phyloP scores from a whole-genome alignment of 2,888 invertebrate genomes.

The Caenorhabditis zanzibari region DNA sequence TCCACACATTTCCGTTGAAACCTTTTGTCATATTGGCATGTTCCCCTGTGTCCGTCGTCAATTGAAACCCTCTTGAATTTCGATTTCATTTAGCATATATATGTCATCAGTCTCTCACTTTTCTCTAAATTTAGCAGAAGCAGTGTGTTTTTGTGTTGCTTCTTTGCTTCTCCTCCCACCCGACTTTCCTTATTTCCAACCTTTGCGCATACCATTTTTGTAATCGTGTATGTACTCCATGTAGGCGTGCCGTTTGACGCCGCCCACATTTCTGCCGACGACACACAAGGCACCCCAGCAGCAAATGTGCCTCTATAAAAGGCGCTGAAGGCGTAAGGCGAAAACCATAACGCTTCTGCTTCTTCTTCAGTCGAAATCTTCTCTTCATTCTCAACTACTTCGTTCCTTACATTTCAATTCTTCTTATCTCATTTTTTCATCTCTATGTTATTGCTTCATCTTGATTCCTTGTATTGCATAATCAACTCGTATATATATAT shows the following conservation, averaged over 20 bases:
- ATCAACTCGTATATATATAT: constrained; percentile 42
- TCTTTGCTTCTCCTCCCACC: constrained; percentile 11
- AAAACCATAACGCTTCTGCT: constrained; percentile 57
- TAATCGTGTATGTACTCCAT: constrained; percentile 63
- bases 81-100: constrained; percentile 53
- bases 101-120: constrained; percentile 39
- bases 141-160: constrained; percentile 31
- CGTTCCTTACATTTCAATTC: constrained; percentile 39
- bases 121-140: constrained; percentile 32
- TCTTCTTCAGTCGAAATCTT: constrained; percentile 11
- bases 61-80: constrained; percentile 62
- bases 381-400: constrained; percentile 16
- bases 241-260: constrained; percentile 63
- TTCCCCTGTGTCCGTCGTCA: constrained; percentile 49
- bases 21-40: constrained; percentile 26
- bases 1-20: constrained; percentile 29
- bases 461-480: constrained; percentile 41
- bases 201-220: constrained; percentile 54
- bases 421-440: constrained; percentile 5
- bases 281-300: constrained; percentile 36
- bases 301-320: constrained; percentile 62
- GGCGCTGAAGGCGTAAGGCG: constrained; percentile 55
- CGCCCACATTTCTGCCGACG: constrained; percentile 52
- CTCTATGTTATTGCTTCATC: constrained; percentile 46
- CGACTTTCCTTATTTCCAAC: constrained; percentile 12